Conservation (phyloP, 2,797 vertebrate genomes). For the Melanotaenia maccullochi region DNA sequence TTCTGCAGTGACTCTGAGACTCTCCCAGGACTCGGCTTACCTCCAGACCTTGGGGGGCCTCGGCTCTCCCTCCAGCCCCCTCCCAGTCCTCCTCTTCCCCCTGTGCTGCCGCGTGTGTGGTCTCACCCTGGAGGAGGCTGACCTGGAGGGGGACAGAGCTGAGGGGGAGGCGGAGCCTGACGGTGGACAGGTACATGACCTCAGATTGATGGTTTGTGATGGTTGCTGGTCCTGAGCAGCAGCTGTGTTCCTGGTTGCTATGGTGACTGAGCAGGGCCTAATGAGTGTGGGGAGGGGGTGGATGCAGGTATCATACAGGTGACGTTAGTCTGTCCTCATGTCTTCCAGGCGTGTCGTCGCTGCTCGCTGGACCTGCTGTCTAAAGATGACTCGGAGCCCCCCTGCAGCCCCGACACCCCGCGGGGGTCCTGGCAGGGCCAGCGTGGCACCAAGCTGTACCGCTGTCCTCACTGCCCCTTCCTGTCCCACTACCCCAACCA, state of each 20-base stretch:
- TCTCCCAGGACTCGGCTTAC: conserved; percentile 82
- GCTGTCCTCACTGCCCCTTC: conserved; percentile 90
- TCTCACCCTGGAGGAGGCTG: conserved; percentile 87
- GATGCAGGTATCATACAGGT: no score
- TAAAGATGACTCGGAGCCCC: conserved; percentile 62
- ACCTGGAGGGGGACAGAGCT: conserved; percentile 65
- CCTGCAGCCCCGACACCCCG: conserved; percentile 33
- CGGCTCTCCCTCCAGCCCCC: conserved; percentile 79
- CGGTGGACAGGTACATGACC: conserved; percentile 67
- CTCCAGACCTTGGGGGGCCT: conserved; percentile 82
- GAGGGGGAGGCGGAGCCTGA: conserved; percentile 65
- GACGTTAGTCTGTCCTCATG: background rate
- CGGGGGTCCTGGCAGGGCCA: conserved; percentile 36
- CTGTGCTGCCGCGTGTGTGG: conserved; percentile 91
- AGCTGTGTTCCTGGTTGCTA: no score
- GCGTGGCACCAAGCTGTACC: conserved; percentile 83
- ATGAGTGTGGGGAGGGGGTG: no score
- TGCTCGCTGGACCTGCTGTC: conserved; percentile 84
- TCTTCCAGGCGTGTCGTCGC: conserved; percentile 82
- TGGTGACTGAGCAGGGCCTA: no score
- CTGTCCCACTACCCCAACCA: conserved; percentile 95
- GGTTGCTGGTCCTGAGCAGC: no score
- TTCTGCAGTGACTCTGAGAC: conserved; percentile 80
- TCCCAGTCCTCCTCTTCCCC: conserved; percentile 92
- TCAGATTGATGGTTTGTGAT: no score